Evolutionary conservation across 2,888 invertebrate species (phyloP).

Genomic region (Drosophila trichaetosa): DNA sequence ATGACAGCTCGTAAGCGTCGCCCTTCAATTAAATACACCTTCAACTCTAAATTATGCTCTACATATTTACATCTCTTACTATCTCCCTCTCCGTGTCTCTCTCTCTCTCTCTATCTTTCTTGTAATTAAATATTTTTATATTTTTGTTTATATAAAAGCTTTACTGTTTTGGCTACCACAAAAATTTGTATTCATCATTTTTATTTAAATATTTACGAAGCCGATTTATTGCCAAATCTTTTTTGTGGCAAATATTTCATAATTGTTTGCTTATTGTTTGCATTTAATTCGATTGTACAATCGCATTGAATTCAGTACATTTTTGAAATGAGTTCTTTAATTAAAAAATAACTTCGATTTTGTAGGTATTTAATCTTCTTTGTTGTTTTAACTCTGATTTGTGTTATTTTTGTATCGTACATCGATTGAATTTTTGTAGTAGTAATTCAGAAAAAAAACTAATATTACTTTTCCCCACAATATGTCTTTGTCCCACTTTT

Average conservation of each 20-base stretch:
- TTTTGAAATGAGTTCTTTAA: no score
- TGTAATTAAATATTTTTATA: not conserved
- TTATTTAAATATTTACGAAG: conserved; percentile 2
- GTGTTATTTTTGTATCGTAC: not conserved
- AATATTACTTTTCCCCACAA: not conserved
- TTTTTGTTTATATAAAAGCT: not conserved
- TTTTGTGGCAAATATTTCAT: not conserved
- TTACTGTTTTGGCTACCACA: not conserved
- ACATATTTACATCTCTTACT: not conserved
- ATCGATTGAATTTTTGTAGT: not conserved
- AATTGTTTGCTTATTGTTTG: not conserved
- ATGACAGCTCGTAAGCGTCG: not conserved
- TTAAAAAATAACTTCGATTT: not conserved
- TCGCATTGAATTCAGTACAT: no score
- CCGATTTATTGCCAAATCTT: not conserved
- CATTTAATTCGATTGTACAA: not conserved
- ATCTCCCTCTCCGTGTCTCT: not conserved
- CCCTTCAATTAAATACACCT: not conserved
- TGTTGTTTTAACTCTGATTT: no score
- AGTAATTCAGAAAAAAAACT: not conserved
- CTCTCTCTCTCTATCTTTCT: not conserved
- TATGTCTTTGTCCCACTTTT: not conserved
- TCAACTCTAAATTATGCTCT: not conserved
- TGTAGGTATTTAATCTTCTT: not conserved
- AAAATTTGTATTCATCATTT: not conserved